Percentiles rank a stretch among this genome's conserved stretches.
Conservation (phyloP, 1,140 invertebrate genomes). For the Trichonephila clavata region DNA sequence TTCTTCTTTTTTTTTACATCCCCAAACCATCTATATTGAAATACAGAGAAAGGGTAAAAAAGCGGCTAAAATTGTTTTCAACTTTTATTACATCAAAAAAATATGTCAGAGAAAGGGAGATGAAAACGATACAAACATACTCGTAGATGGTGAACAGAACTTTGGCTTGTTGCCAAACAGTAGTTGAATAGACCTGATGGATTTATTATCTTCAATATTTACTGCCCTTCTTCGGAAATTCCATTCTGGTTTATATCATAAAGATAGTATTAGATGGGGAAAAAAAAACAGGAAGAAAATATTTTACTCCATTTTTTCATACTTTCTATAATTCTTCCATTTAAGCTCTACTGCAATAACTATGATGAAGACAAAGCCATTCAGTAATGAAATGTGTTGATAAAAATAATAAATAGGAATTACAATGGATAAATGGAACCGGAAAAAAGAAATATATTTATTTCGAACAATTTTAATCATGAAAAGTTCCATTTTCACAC, state of each 20-base stretch:
- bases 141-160: slow-evolving; percentile 31
- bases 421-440: too few relatives aligned
- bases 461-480: too few relatives aligned
- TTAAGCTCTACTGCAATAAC: background rate
- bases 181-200: slow-evolving; percentile 47
- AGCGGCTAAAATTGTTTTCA: background rate
- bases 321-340: background rate
- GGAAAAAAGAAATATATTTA: too few relatives aligned
- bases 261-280: slow-evolving; percentile 33
- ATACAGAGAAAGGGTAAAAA: background rate
- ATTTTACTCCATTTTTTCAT: background rate
- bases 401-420: background rate
- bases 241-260: slow-evolving; percentile 64
- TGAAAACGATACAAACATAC: slow-evolving; percentile 23
- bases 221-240: slow-evolving; percentile 32
- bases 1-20: background rate
- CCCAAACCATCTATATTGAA: slow-evolving; percentile 1
- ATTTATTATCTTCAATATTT: slow-evolving; percentile 63
- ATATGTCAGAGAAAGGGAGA: background rate
- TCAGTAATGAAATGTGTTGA: slow-evolving; percentile 9
- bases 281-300: background rate
- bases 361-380: slow-evolving; percentile 20
- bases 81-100: slow-evolving; percentile 1
- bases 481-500: too few relatives aligned
- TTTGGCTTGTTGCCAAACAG: slow-evolving; percentile 50